phyloP scores from a whole-genome alignment of 2,113 vertebrate genomes.

The Nestor notabilis region DNA sequence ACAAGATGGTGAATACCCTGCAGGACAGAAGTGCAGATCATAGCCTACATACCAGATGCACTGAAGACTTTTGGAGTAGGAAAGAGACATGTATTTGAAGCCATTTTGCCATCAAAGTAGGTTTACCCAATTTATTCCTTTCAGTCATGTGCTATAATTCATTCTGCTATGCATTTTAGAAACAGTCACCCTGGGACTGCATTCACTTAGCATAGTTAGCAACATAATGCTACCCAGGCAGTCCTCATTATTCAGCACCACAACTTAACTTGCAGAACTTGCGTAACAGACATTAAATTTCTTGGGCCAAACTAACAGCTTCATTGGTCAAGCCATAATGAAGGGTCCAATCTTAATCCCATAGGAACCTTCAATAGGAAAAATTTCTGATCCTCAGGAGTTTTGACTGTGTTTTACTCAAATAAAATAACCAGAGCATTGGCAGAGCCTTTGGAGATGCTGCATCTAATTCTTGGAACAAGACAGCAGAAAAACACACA shows the following conservation, averaged over 20 bases:
- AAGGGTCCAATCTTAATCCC: neutral
- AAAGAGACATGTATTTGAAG: neutral
- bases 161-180: neutral
- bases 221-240: neutral
- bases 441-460: neutral
- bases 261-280: neutral
- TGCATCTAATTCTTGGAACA: neutral
- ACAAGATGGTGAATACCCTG: neutral
- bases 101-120: neutral
- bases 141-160: neutral
- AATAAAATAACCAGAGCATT: neutral
- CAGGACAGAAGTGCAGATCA: neutral
- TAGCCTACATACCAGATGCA: neutral
- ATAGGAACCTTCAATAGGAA: neutral
- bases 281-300: neutral
- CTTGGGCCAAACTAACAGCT: neutral
- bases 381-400: neutral
- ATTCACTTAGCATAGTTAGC: neutral
- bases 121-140: neutral
- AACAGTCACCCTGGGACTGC: neutral
- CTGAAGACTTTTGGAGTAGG: neutral
- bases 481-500: neutral
- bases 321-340: fast-evolving
- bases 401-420: neutral
- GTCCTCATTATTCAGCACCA: neutral